phyloP scores from a whole-genome alignment of 2,797 vertebrate species.

The Discoglossus pictus region DNA sequence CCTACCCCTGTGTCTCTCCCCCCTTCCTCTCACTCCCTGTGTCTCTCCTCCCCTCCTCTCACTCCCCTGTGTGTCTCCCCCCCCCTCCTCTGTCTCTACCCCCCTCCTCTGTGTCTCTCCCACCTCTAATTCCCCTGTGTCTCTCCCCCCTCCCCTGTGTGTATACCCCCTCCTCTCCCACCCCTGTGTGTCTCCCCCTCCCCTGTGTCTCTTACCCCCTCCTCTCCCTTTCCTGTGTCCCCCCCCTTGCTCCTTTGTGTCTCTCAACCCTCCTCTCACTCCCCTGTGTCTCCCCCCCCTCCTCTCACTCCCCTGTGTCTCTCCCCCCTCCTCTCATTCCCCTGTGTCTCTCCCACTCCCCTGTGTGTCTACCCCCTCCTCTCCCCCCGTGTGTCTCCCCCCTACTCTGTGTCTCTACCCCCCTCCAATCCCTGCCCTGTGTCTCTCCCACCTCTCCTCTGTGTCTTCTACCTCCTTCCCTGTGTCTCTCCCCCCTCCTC shows the following conservation, averaged over 20 bases:
- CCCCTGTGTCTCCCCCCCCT: neutral
- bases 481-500: neutral
- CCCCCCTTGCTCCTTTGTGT: neutral
- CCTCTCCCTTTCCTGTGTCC: neutral
- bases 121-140: neutral
- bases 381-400: neutral
- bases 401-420: neutral
- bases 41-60: neutral
- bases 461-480: neutral
- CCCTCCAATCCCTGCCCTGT: conserved; percentile 34
- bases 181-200: neutral
- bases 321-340: conserved; percentile 39
- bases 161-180: neutral
- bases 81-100: neutral
- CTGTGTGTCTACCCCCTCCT: conserved; percentile 51
- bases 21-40: neutral
- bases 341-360: conserved; percentile 8
- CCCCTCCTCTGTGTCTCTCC: neutral
- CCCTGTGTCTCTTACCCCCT: neutral
- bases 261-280: neutral
- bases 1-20: conserved; percentile 57
- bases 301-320: conserved; percentile 48
- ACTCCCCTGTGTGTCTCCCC: neutral
- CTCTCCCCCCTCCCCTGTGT: neutral
- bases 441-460: conserved; percentile 69